Conservation (phyloP, 53 echinoderm and acorn worm genomes). For the Holothuria leucospilota region DNA sequence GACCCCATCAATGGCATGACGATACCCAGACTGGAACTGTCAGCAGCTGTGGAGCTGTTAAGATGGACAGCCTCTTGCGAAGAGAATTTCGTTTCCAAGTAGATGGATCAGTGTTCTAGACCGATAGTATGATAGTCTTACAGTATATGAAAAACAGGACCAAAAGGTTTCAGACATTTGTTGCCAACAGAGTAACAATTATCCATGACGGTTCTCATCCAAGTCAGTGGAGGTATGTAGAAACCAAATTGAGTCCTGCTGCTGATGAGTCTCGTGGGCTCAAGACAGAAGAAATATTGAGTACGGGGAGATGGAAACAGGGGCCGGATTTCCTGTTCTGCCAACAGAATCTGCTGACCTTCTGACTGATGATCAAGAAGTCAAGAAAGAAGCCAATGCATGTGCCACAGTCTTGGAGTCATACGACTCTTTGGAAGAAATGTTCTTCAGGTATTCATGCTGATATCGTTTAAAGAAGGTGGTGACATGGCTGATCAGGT, state of each 20-base stretch:
- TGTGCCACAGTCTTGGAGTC: background rate
- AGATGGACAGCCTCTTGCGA: slow-evolving; percentile 40
- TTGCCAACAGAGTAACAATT: background rate
- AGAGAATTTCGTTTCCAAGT: slow-evolving; percentile 44
- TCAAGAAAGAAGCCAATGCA: slow-evolving; percentile 8
- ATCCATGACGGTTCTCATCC: slow-evolving; percentile 67
- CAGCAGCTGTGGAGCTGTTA: slow-evolving; percentile 47
- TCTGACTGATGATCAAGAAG: background rate
- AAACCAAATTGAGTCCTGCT: slow-evolving; percentile 44
- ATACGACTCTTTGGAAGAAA: background rate
- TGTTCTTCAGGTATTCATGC: background rate
- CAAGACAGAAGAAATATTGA: slow-evolving; percentile 2
- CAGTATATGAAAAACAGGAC: slow-evolving; percentile 57
- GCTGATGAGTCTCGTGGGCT: slow-evolving; percentile 59
- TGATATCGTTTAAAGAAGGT: background rate
- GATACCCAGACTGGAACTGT: too few relatives aligned
- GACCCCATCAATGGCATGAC: slow-evolving; percentile 60
- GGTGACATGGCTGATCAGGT: background rate
- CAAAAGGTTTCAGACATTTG: slow-evolving; percentile 22
- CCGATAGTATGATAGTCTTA: slow-evolving; percentile 62
- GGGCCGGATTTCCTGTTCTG: slow-evolving; percentile 48
- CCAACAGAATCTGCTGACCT: background rate
- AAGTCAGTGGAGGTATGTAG: too few relatives aligned
- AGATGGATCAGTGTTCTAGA: slow-evolving; percentile 41
- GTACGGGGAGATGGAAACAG: slow-evolving; percentile 27